Conservation (phyloP, 2,888 invertebrate genomes). For the Phrixothrix hirtus region DNA sequence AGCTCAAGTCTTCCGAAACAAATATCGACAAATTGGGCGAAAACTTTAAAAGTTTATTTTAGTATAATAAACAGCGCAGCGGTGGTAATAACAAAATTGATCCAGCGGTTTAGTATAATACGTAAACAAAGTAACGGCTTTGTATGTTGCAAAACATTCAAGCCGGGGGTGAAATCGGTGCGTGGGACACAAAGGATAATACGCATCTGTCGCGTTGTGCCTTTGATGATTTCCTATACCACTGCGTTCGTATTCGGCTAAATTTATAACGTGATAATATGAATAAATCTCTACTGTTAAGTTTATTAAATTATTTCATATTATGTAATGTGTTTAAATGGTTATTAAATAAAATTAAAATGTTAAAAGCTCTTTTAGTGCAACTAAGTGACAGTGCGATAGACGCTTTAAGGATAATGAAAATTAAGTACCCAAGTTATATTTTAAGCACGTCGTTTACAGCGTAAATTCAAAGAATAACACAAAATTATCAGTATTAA, state of each 20-base stretch:
- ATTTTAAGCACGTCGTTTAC: no score
- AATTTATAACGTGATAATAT: conserved; percentile 48
- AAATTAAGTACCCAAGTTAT: conserved; percentile 6
- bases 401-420: conserved; percentile 10
- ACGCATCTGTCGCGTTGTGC: conserved; percentile 52
- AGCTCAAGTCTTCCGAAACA: no score
- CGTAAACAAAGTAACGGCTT: conserved; percentile 46
- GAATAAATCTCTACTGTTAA: conserved; percentile 39
- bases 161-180: conserved; percentile 34
- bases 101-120: conserved; percentile 47
- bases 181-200: conserved; percentile 52
- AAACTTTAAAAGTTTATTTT: conserved; percentile 13
- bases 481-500: no score
- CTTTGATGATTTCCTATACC: conserved; percentile 51
- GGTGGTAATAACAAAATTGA: conserved; percentile 44
- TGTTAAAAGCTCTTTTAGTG: conserved; percentile 10
- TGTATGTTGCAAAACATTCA: conserved; percentile 29
- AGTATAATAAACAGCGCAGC: conserved; percentile 1
- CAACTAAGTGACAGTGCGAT: conserved; percentile 13
- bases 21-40: conserved; percentile 12
- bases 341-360: conserved; percentile 12
- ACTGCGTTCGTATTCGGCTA: conserved; percentile 46
- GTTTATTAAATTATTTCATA: conserved; percentile 51
- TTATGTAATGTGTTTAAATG: conserved; percentile 17
- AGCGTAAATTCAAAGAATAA: no score